Conservation (phyloP, 2,113 vertebrate species). For the Eublepharis macularius region DNA sequence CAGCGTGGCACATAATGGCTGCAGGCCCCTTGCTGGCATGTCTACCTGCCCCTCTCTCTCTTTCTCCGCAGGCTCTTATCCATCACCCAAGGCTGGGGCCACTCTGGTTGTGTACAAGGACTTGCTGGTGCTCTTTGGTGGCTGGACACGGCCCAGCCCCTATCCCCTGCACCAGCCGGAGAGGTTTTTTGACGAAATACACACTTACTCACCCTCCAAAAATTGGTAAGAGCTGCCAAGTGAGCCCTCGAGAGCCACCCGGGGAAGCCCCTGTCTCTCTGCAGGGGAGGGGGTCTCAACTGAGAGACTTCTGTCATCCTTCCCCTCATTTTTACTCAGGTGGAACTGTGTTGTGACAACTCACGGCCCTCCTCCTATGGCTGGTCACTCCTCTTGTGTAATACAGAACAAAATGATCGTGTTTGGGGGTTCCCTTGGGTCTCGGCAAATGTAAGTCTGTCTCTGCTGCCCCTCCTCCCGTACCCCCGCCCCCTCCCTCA, state of each 20-base stretch:
- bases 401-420: slow-evolving; percentile 95
- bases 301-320: neutral
- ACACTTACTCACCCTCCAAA: slow-evolving; percentile 97
- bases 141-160: slow-evolving; percentile 96
- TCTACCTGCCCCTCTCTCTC: neutral
- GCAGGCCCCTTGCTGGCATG: no score
- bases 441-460: slow-evolving; percentile 90
- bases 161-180: slow-evolving; percentile 98
- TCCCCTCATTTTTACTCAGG: slow-evolving; percentile 70
- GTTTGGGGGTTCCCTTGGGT: slow-evolving; percentile 95
- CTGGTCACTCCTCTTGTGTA: slow-evolving; percentile 96
- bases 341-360: slow-evolving; percentile 99
- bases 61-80: slow-evolving; percentile 88
- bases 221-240: slow-evolving; percentile 85
- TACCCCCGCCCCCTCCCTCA: neutral
- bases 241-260: no score
- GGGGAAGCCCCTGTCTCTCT: no score
- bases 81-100: slow-evolving; percentile 96
- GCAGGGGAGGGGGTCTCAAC: no score
- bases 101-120: slow-evolving; percentile 96
- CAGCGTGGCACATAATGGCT: no score
- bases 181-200: slow-evolving; percentile 98
- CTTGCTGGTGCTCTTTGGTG: slow-evolving; percentile 94
- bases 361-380: slow-evolving; percentile 96
- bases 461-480: neutral